These are phyloP conservation scores for Clivina fossor DNA, from an alignment of 2,888 invertebrate genomes.

Conservation along the genomic window DNA sequence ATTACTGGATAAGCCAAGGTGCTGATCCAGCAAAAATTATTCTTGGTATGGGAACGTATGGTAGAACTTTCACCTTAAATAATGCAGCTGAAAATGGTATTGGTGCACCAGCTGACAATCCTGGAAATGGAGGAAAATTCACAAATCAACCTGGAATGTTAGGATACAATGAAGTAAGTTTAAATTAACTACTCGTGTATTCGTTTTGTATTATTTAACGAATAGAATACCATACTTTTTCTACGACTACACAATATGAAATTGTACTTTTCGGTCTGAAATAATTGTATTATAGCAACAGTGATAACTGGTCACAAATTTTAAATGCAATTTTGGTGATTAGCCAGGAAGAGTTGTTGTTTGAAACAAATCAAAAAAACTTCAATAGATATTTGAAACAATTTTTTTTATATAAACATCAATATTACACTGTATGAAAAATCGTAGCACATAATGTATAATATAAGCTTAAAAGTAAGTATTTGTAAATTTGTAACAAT, in stretches of 20 bases:
- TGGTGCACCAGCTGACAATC: slow-evolving; percentile 61
- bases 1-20: slow-evolving; percentile 59
- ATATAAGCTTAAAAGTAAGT: not conserved
- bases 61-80: slow-evolving; percentile 65
- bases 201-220: not conserved
- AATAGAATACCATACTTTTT: no score
- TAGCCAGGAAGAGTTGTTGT: not conserved
- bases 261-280: no score
- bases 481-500: not conserved
- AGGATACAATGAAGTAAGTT: slow-evolving; percentile 69
- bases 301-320: not conserved
- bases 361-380: not conserved
- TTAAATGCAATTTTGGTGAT: not conserved
- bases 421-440: no score
- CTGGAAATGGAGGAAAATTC: slow-evolving; percentile 64
- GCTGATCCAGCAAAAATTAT: slow-evolving; percentile 64
- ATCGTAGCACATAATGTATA: no score
- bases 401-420: slow-evolving; percentile 4
- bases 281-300: not conserved
- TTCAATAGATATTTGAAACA: not conserved
- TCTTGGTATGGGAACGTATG: slow-evolving; percentile 72
- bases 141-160: slow-evolving; percentile 64
- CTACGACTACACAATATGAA: no score
- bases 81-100: slow-evolving; percentile 53
- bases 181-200: not conserved